Conservation (phyloP, 2,888 invertebrate species). For the Coelopa pilipes region DNA sequence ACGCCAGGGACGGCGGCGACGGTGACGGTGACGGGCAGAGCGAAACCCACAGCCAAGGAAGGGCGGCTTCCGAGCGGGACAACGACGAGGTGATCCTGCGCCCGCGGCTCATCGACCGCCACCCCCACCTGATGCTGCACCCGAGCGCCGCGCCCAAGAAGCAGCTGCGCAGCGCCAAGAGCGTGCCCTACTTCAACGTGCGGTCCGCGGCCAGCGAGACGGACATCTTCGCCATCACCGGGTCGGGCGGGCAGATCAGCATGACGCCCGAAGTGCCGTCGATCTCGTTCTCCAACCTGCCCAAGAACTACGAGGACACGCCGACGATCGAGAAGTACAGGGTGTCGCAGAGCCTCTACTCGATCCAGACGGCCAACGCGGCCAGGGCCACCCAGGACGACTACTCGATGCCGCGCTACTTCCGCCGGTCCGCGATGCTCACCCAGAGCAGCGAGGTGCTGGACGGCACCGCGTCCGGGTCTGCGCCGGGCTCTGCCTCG, state of each 20-base stretch:
- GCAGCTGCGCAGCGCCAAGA: constrained; percentile 61
- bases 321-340: constrained; percentile 66
- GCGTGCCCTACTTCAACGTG: constrained; percentile 64
- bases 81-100: constrained; percentile 60
- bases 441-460: constrained; percentile 62
- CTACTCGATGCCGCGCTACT: constrained; percentile 74
- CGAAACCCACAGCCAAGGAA: constrained; percentile 19
- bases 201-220: constrained; percentile 62
- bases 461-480: constrained; percentile 29
- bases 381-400: constrained; percentile 68
- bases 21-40: constrained; percentile 25
- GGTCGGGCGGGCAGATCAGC: constrained; percentile 61
- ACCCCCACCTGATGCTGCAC: constrained; percentile 54
- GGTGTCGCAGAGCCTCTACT: constrained; percentile 64
- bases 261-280: constrained; percentile 68
- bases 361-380: constrained; percentile 69
- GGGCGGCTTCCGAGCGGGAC: constrained; percentile 37
- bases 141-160: constrained; percentile 48
- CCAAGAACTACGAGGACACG: constrained; percentile 67
- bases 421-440: constrained; percentile 67
- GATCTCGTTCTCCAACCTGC: constrained; percentile 65
- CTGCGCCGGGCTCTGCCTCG: constrained; percentile 47
- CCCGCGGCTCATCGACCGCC: constrained; percentile 60
- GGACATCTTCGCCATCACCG: constrained; percentile 65
- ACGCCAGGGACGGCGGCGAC: constrained; percentile 44